These are phyloP conservation scores for Vanessa tameamea DNA, from an alignment of 1,140 invertebrate genomes.

Conservation along the genomic window DNA sequence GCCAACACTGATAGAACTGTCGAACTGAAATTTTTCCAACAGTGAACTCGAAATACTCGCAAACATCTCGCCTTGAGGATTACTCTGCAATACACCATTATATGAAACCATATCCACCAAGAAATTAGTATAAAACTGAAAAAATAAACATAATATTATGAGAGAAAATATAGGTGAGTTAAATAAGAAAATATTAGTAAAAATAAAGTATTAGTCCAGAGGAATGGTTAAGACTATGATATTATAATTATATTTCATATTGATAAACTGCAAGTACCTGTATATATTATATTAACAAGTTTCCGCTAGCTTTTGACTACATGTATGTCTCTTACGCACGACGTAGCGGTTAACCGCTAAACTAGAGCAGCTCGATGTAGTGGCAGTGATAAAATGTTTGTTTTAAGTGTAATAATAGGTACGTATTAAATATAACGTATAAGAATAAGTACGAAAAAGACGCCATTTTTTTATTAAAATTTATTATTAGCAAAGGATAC, in stretches of 20 bases:
- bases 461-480: too few relatives aligned
- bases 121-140: slow-evolving; percentile 62
- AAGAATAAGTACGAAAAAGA: too few relatives aligned
- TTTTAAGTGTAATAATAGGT: neutral
- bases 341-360: slow-evolving; percentile 30
- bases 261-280: neutral
- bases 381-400: neutral
- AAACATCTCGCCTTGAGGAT: slow-evolving; percentile 89
- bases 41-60: slow-evolving; percentile 90
- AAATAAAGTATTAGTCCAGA: neutral
- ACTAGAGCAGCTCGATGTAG: slow-evolving; percentile 7
- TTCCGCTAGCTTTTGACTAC: slow-evolving; percentile 19
- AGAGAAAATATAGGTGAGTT: slow-evolving; percentile 36
- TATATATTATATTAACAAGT: neutral
- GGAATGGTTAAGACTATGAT: neutral
- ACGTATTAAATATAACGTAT: neutral
- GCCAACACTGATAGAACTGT: slow-evolving; percentile 87
- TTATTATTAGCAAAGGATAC: too few relatives aligned
- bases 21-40: slow-evolving; percentile 89
- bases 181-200: slow-evolving; percentile 27
- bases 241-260: neutral
- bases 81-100: slow-evolving; percentile 82
- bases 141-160: slow-evolving; percentile 39
- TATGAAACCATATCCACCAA: slow-evolving; percentile 60
- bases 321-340: slow-evolving; percentile 31